Percentiles rank a stretch among this genome's conserved stretches.
These are phyloP conservation scores for Drosophila lowei DNA, from an alignment of 1,140 invertebrate species.

Conservation along the genomic window DNA sequence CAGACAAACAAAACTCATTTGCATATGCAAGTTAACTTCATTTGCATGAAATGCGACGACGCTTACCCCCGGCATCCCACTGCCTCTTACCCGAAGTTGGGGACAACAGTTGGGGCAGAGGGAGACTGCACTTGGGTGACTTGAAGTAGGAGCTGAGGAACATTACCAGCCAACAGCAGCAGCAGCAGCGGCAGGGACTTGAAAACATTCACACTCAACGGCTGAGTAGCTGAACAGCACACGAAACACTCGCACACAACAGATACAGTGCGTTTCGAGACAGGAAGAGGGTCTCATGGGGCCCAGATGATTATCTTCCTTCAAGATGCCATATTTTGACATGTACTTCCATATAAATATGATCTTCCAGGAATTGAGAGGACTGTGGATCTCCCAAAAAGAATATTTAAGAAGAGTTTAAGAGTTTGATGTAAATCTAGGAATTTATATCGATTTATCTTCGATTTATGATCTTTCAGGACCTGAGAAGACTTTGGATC, in stretches of 20 bases:
- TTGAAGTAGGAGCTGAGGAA: constrained; percentile 3
- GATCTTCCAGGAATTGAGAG: too few species aligned
- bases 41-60: constrained; percentile 68
- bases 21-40: constrained; percentile 67
- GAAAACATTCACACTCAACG: constrained; percentile 29
- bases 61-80: constrained; percentile 14
- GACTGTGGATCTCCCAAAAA: too few species aligned
- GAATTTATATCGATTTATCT: too few species aligned
- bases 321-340: too few species aligned
- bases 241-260: constrained; percentile 2
- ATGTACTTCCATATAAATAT: too few species aligned
- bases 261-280: constrained; percentile 9
- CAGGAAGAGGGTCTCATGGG: too few species aligned
- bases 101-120: background rate
- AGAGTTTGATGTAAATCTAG: too few species aligned
- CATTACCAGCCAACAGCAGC: background rate
- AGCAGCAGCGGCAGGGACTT: constrained; percentile 2
- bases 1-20: constrained; percentile 44
- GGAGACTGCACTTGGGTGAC: constrained; percentile 21
- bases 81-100: constrained; percentile 5
- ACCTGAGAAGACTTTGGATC: too few species aligned
- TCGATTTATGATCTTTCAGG: too few species aligned
- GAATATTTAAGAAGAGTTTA: too few species aligned
- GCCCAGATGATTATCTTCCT: too few species aligned
- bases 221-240: constrained; percentile 28